phyloP scores from a whole-genome alignment of 2,888 invertebrate species.

The Petrolisthes cinctipes region DNA sequence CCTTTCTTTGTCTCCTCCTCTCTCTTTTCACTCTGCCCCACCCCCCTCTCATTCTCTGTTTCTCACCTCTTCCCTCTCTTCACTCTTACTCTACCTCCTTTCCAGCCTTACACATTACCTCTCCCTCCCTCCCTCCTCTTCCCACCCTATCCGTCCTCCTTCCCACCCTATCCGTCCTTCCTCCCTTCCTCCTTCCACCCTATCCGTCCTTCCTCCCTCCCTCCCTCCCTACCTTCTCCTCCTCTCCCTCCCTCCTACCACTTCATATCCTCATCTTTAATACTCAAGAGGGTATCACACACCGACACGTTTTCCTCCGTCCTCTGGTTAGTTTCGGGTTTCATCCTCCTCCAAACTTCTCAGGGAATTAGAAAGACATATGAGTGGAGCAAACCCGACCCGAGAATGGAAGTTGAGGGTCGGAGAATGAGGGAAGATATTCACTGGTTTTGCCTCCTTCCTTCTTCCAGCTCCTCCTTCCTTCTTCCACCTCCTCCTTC shows the following conservation, averaged over 20 bases:
- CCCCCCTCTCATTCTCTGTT: not conserved
- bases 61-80: not conserved
- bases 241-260: not conserved
- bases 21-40: not conserved
- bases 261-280: not conserved
- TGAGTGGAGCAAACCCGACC: too few species aligned
- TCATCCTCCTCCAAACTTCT: too few species aligned
- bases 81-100: not conserved
- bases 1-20: not conserved
- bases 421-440: too few species aligned
- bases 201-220: not conserved
- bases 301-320: not conserved
- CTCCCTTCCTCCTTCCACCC: not conserved
- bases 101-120: conserved; percentile 1
- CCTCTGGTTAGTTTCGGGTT: too few species aligned
- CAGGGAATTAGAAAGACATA: too few species aligned
- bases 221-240: not conserved
- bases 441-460: not conserved
- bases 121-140: not conserved
- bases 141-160: not conserved
- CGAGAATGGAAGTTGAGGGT: too few species aligned
- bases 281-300: too few species aligned
- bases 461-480: not conserved
- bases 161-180: not conserved
- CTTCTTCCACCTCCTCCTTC: not conserved